Evolutionary conservation across 2,888 invertebrate species (phyloP).

Genomic region (Eupeodes luniger): DNA sequence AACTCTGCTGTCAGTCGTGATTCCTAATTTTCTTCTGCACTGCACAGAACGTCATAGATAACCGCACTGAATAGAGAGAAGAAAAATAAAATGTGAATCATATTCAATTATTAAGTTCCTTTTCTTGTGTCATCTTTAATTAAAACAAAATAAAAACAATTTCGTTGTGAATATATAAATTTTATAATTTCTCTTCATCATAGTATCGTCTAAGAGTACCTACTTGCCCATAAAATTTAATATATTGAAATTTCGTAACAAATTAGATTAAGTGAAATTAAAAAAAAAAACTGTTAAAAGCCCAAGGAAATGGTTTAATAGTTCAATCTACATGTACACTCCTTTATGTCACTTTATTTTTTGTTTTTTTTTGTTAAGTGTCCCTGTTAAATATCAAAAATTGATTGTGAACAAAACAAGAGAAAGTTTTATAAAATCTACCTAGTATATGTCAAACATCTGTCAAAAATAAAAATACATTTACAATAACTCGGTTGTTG

Average conservation of each 20-base stretch:
- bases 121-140: constrained; percentile 48
- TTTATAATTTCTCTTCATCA: constrained; percentile 26
- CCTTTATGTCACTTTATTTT: neutral
- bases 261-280: constrained; percentile 24
- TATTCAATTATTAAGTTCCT: constrained; percentile 41
- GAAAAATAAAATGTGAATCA: constrained; percentile 45
- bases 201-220: constrained; percentile 22
- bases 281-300: constrained; percentile 12
- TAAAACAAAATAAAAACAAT: neutral
- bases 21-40: constrained; percentile 36
- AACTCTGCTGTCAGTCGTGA: constrained; percentile 9
- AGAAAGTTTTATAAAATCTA: constrained; percentile 6
- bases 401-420: constrained; percentile 19
- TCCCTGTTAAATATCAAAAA: neutral
- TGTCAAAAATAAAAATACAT: constrained; percentile 9
- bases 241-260: constrained; percentile 63
- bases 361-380: neutral
- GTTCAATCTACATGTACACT: neutral
- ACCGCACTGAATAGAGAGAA: constrained; percentile 34
- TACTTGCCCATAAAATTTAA: neutral
- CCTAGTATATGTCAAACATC: too few relatives aligned
- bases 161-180: constrained; percentile 22
- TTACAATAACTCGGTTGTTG: constrained; percentile 11
- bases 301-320: constrained; percentile 17
- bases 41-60: constrained; percentile 61